Evolutionary conservation across 2,113 vertebrate species (phyloP).

Genomic region (Lates calcarifer): DNA sequence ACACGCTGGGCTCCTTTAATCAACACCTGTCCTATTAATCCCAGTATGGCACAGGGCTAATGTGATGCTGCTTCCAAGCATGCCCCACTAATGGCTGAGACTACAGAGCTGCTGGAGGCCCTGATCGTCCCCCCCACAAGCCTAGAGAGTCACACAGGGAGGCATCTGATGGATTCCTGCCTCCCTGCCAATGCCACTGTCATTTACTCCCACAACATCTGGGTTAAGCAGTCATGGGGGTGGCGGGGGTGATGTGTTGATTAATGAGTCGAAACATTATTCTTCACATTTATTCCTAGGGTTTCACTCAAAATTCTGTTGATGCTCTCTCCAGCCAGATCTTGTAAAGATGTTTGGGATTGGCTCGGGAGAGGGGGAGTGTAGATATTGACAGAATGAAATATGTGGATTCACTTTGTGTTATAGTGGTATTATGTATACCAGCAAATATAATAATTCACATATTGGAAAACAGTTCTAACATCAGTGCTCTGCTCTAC

Average conservation of each 20-base stretch:
- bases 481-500: conserved; percentile 4
- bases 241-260: conserved; percentile 65
- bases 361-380: background rate
- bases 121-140: conserved; percentile 41
- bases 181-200: conserved; percentile 75
- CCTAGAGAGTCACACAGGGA: conserved; percentile 73
- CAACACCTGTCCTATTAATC: conserved; percentile 87
- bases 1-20: conserved; percentile 79
- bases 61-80: conserved; percentile 76
- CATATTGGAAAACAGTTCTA: background rate
- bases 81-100: conserved; percentile 74
- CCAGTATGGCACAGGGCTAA: conserved; percentile 79
- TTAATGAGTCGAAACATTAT: conserved; percentile 61
- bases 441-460: background rate
- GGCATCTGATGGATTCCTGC: conserved; percentile 79
- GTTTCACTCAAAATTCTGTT: conserved; percentile 5
- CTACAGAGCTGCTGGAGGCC: conserved; percentile 65
- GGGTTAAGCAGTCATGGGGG: conserved; percentile 77
- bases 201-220: conserved; percentile 83
- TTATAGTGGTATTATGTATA: background rate
- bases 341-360: conserved; percentile 9
- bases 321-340: background rate
- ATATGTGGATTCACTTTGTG: background rate
- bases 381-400: conserved; percentile 3
- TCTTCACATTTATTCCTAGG: conserved; percentile 25